Base-by-base conservation (phyloP, 2,113 vertebrate species). In the Dolichotis patagonum region DNA sequence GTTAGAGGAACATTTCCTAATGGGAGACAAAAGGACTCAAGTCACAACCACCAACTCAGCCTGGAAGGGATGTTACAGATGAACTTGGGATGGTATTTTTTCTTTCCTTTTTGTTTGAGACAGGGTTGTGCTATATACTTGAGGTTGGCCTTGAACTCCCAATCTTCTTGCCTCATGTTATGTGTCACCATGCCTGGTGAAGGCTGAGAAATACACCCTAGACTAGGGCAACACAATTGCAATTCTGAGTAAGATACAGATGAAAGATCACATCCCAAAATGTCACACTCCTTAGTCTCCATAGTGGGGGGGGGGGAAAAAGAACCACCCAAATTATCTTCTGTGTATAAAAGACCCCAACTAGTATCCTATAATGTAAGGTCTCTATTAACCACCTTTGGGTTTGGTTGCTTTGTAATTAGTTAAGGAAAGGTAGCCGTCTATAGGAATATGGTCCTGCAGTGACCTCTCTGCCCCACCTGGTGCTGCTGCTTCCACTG, bases 401-500 rank as follows among this genome's bases (percentile, higher is more conserved):
- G 14, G 9, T 26, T 20, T 32, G 49, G 52, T 16, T 91, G 30
- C 11, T 88, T 46, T 60, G 16, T 41, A 82, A 82, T 32, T 49
- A 77, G 49, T 65, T 12, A 75, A 85, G 67, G 67, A 56, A n/a
- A 93, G 19, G 0, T 10, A 91, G 75, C n/a, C 38, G 38, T 65
- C 11, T 30, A 17, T 16, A 2, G 16, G 54, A 62, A 77, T 0
- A 3, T 14, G 65, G 63, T n/a, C 24, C 3, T 13, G 20, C 41
- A 52, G 30, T 0, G 7, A 69, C 65, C 1, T 43, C 19, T 60
- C 24, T 38, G 89, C 49, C 83, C 78, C 86, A 99, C 98, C 99
- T 98, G 96, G 99, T 99, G 97, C 99, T 99, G 98, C 99, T 99
- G 97, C 99, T 99, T 3, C 99, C 99, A 8, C 99, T 99, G 41